Conservation (phyloP, 2,113 vertebrate species). For the Tringa solitaria region DNA sequence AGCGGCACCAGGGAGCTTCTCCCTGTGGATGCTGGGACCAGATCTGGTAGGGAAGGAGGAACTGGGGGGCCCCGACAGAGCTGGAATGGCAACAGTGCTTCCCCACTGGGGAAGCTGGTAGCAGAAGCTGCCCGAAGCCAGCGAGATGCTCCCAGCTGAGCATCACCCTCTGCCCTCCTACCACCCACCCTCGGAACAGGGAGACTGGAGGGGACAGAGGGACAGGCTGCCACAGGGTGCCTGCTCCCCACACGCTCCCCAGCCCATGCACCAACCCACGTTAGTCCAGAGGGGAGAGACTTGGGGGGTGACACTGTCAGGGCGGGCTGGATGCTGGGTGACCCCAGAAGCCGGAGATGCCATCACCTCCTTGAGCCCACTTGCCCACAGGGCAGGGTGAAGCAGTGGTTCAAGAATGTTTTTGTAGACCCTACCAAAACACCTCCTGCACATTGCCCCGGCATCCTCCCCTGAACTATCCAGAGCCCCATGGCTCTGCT, state of each 20-base stretch:
- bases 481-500: not conserved
- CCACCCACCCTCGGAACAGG: fast-evolving
- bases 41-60: not conserved
- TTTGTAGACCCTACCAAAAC: not conserved
- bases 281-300: not conserved
- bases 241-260: fast-evolving
- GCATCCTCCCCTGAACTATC: not conserved
- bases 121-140: fast-evolving
- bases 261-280: not conserved
- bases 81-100: fast-evolving
- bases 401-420: not conserved
- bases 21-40: not conserved
- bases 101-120: not conserved
- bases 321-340: not conserved
- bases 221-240: not conserved
- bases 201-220: not conserved
- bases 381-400: not conserved
- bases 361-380: not conserved
- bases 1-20: not conserved
- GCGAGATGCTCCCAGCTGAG: not conserved
- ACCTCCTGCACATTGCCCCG: not conserved
- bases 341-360: not conserved
- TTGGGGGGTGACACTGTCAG: constrained; percentile 15
- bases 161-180: not conserved
- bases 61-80: fast-evolving